Conservation (phyloP, 2,797 vertebrate genomes). For the Melanotaenia nigrans region DNA sequence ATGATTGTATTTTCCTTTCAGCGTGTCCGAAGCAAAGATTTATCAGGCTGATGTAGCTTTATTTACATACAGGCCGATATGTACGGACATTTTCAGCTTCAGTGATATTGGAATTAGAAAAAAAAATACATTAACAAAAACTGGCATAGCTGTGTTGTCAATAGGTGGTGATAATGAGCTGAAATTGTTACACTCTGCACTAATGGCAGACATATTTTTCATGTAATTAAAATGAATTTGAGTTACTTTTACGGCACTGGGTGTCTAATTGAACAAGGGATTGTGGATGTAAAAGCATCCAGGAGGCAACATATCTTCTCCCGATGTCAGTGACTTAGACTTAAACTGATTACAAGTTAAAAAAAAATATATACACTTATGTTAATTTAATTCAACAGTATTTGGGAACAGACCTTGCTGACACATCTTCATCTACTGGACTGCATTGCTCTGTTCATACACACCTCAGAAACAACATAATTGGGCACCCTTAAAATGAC, state of each 20-base stretch:
- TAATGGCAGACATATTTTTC: conserved; percentile 40
- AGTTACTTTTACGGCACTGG: conserved; percentile 23
- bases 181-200: conserved; percentile 24
- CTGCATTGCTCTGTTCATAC: not conserved
- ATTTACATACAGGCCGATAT: conserved; percentile 3
- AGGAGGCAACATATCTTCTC: conserved; percentile 27
- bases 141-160: conserved; percentile 1
- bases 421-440: not conserved
- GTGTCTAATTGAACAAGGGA: conserved; percentile 44
- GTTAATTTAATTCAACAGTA: conserved; percentile 24
- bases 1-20: conserved; percentile 46
- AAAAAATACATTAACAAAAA: conserved; percentile 33
- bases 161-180: conserved; percentile 41
- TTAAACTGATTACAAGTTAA: conserved; percentile 26
- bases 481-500: conserved; percentile 20
- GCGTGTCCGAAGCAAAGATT: conserved; percentile 22
- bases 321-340: conserved; percentile 16
- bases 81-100: conserved; percentile 6
- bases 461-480: conserved; percentile 32
- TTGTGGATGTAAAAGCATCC: conserved; percentile 19
- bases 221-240: conserved; percentile 51
- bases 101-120: conserved; percentile 19
- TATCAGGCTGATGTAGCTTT: conserved; percentile 1
- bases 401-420: conserved; percentile 3
- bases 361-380: conserved; percentile 14